Conservation (phyloP, 2,888 invertebrate genomes). For the Stegana nigrithorax region DNA sequence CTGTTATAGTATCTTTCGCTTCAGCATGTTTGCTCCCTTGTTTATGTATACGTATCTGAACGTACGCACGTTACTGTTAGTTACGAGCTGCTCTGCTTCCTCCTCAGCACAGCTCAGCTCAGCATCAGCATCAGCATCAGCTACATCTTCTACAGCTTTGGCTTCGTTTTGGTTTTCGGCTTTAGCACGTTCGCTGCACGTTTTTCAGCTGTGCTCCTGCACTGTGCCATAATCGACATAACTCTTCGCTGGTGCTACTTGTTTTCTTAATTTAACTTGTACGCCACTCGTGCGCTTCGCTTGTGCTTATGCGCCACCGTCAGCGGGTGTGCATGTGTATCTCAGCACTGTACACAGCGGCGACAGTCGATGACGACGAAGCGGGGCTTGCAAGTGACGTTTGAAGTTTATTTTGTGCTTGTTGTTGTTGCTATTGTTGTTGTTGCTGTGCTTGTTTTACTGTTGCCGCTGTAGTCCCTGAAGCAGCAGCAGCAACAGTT, state of each 20-base stretch:
- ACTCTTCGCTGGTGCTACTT: constrained; percentile 1
- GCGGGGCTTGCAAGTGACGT: constrained; percentile 16
- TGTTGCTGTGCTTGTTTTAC: constrained; percentile 30
- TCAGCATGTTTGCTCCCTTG: no score
- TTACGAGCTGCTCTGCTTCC: no score
- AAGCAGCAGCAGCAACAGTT: constrained; percentile 22
- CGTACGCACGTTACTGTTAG: constrained; percentile 64
- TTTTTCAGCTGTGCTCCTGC: constrained; percentile 25
- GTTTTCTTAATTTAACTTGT: constrained; percentile 17
- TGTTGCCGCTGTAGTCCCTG: constrained; percentile 20
- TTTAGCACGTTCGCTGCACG: constrained; percentile 42
- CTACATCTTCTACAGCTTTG: constrained; percentile 18
- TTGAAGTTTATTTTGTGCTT: no score
- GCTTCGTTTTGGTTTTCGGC: no score
- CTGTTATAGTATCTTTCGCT: neutral
- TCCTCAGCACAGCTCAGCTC: no score
- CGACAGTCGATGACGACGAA: neutral
- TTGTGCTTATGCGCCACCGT: neutral
- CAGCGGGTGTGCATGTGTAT: neutral
- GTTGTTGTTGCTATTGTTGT: constrained; percentile 12
- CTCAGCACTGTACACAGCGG: constrained; percentile 4
- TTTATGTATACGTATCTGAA: neutral
- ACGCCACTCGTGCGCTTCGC: neutral
- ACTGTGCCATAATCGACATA: neutral
- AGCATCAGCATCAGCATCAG: no score